Evolutionary conservation across 2,797 vertebrate species (phyloP).

Genomic region (Semotilus atromaculatus): DNA sequence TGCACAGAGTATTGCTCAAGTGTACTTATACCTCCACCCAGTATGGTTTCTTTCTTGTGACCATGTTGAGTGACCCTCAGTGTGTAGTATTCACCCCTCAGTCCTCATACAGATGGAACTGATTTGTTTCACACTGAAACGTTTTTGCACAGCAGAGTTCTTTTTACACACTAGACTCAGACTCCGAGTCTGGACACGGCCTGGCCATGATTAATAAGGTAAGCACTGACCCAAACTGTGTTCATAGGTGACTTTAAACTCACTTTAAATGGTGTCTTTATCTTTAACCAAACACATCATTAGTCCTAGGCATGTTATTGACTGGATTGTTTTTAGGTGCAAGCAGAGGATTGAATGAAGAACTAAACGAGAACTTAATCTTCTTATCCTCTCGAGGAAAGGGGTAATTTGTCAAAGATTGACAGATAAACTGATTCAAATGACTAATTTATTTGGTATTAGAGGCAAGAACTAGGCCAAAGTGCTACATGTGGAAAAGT

Average conservation of each 20-base stretch:
- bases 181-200: slow-evolving; percentile 20
- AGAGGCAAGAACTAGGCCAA: slow-evolving; percentile 31
- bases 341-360: slow-evolving; percentile 69
- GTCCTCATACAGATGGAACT: background rate
- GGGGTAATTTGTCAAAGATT: slow-evolving; percentile 65
- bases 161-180: slow-evolving; percentile 31
- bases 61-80: background rate
- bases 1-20: background rate
- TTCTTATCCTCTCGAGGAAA: slow-evolving; percentile 48
- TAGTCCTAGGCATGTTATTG: slow-evolving; percentile 66
- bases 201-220: slow-evolving; percentile 53
- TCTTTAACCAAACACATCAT: slow-evolving; percentile 71
- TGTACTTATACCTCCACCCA: background rate
- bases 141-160: slow-evolving; percentile 4
- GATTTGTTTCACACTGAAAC: background rate
- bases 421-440: slow-evolving; percentile 58
- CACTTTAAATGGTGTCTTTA: slow-evolving; percentile 61
- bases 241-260: slow-evolving; percentile 19
- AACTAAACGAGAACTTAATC: slow-evolving; percentile 61
- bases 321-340: slow-evolving; percentile 66
- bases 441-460: slow-evolving; percentile 51
- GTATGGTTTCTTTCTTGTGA: background rate
- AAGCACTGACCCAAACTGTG: slow-evolving; percentile 11
- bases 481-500: background rate
- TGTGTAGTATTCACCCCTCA: background rate